These are phyloP conservation scores for Thymallus thymallus DNA, from an alignment of 2,113 vertebrate genomes.

Conservation along the genomic window DNA sequence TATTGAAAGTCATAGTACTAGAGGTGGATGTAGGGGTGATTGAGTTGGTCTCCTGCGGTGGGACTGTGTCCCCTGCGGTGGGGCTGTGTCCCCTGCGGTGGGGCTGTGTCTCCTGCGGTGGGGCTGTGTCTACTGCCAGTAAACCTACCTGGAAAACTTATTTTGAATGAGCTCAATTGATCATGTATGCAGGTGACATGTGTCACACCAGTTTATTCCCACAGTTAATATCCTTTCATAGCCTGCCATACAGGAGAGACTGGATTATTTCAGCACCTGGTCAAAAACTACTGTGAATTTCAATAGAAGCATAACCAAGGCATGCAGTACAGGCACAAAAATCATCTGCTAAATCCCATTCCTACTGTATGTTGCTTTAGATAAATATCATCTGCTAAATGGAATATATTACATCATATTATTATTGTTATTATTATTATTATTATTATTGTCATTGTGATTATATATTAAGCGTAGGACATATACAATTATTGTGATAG, in stretches of 20 bases:
- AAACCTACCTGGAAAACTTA: slow-evolving; percentile 59
- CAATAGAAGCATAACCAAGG: slow-evolving; percentile 22
- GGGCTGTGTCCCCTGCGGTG: slow-evolving; percentile 41
- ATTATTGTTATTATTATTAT: too few relatives aligned
- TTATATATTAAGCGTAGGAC: too few relatives aligned
- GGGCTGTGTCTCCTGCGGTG: slow-evolving; percentile 33
- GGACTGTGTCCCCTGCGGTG: slow-evolving; percentile 41
- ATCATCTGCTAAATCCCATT: too few relatives aligned
- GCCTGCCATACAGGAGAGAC: slow-evolving; percentile 67
- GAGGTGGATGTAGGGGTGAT: slow-evolving; percentile 16
- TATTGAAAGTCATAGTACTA: neutral
- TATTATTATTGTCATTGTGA: too few relatives aligned
- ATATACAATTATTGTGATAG: neutral
- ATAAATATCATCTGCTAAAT: too few relatives aligned
- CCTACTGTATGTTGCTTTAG: too few relatives aligned
- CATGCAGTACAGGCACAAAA: slow-evolving; percentile 25
- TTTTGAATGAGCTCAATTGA: slow-evolving; percentile 60
- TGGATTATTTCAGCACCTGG: slow-evolving; percentile 75
- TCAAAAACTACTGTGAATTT: slow-evolving; percentile 66
- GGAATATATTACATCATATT: neutral
- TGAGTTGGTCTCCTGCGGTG: too few relatives aligned
- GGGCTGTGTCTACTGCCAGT: slow-evolving; percentile 46
- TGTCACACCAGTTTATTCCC: slow-evolving; percentile 75
- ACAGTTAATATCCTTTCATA: slow-evolving; percentile 77
- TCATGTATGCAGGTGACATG: slow-evolving; percentile 59